Evolutionary conservation across 2,113 vertebrate species (phyloP).

Genomic region (Lepisosteus oculatus): DNA sequence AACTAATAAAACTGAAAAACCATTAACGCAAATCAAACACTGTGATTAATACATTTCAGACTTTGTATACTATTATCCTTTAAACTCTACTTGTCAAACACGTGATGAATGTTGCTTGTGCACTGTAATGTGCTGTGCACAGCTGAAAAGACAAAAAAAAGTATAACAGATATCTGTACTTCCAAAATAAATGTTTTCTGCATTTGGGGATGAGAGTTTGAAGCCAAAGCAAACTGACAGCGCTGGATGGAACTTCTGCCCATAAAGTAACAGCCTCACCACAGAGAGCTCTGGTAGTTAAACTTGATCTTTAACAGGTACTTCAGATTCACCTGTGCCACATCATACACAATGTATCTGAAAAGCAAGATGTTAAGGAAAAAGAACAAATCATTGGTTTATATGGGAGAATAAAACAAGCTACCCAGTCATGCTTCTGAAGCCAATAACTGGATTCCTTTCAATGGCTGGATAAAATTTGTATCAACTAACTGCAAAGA

Average conservation of each 20-base stretch:
- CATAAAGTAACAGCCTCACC: slow-evolving; percentile 66
- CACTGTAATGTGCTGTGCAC: too few species aligned
- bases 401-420: too few species aligned
- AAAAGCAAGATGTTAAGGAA: slow-evolving; percentile 62
- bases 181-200: neutral
- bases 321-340: slow-evolving; percentile 92
- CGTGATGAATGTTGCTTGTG: too few species aligned
- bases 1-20: too few species aligned
- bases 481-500: too few species aligned
- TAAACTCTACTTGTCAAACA: too few species aligned
- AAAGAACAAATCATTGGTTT: neutral
- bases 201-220: neutral
- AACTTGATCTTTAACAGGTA: slow-evolving; percentile 96
- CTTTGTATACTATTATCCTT: too few species aligned
- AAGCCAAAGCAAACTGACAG: neutral
- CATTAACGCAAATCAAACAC: too few species aligned
- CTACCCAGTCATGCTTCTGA: too few species aligned
- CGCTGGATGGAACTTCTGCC: neutral
- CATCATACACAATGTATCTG: slow-evolving; percentile 96
- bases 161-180: neutral
- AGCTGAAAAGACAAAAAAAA: neutral
- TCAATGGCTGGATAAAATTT: too few species aligned
- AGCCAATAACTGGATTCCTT: too few species aligned
- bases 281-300: slow-evolving; percentile 91
- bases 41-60: too few species aligned